A percentile compares a stretch with the other conserved stretches of the same genome.
phyloP scores from a whole-genome alignment of 2,888 invertebrate species.

The Theristus sp. region DNA sequence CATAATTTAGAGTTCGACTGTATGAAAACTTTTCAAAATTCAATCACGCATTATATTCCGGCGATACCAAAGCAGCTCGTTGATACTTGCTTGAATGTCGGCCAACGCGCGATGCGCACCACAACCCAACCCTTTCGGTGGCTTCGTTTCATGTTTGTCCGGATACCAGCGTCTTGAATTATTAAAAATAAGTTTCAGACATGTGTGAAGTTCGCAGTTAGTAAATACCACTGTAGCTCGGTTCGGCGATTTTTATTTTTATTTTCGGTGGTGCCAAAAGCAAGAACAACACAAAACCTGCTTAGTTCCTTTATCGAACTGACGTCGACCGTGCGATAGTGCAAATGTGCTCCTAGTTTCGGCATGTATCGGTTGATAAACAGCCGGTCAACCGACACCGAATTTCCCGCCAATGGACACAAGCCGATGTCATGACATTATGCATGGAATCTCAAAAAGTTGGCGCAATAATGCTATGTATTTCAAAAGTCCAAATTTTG shows the following conservation, averaged over 20 bases:
- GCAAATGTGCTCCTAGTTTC: slow-evolving; percentile 51
- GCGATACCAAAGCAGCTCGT: slow-evolving; percentile 61
- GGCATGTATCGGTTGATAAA: slow-evolving; percentile 72
- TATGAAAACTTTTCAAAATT: too few relatives aligned
- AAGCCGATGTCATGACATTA: slow-evolving; percentile 15
- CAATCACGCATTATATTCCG: background rate
- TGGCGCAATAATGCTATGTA: background rate
- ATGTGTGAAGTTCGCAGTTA: too few relatives aligned
- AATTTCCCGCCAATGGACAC: slow-evolving; percentile 21
- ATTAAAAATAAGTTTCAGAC: background rate
- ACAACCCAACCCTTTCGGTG: slow-evolving; percentile 26
- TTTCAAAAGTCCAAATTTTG: too few relatives aligned
- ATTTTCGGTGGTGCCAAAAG: background rate
- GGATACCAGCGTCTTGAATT: slow-evolving; percentile 47
- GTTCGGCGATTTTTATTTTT: too few relatives aligned
- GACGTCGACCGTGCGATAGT: slow-evolving; percentile 82
- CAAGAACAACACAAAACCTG: background rate
- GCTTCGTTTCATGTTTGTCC: slow-evolving; percentile 22
- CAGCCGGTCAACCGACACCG: slow-evolving; percentile 47
- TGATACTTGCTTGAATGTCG: slow-evolving; percentile 67
- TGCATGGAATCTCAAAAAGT: background rate
- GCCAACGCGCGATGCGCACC: slow-evolving; percentile 38
- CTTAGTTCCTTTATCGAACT: slow-evolving; percentile 66
- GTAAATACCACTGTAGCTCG: too few relatives aligned
- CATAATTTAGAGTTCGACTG: too few relatives aligned